A percentile compares a stretch with the other conserved stretches of the same genome.
Conservation (phyloP, 2,888 invertebrate genomes). For the Agrilus cyanescens region DNA sequence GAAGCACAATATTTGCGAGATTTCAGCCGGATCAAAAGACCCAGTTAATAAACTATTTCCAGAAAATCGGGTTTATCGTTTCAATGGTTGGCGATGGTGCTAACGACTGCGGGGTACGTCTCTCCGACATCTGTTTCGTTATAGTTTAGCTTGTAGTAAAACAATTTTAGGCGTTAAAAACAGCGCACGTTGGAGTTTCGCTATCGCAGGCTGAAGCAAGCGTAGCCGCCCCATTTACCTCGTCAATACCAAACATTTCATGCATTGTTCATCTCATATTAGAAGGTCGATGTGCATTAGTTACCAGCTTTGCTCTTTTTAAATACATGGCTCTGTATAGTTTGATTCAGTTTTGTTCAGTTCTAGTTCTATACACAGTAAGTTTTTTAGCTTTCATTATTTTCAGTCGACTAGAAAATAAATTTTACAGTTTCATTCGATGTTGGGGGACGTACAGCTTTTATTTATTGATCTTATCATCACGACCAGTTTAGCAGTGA, state of each 20-base stretch:
- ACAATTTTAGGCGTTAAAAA: constrained; percentile 54
- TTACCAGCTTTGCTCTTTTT: constrained; percentile 82
- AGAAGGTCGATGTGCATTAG: constrained; percentile 78
- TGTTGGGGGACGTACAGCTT: constrained; percentile 66
- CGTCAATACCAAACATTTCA: constrained; percentile 65
- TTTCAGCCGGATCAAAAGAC: constrained; percentile 76
- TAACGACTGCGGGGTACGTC: constrained; percentile 68
- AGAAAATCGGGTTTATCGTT: constrained; percentile 56
- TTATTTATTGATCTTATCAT: constrained; percentile 68
- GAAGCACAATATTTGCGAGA: constrained; percentile 70
- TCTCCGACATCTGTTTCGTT: constrained; percentile 6
- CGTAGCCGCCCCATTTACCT: constrained; percentile 85
- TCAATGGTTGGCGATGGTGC: constrained; percentile 61
- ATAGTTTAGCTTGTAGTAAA: not conserved
- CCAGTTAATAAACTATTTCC: constrained; percentile 57
- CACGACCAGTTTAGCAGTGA: constrained; percentile 61
- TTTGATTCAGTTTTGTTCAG: constrained; percentile 76
- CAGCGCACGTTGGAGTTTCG: constrained; percentile 80
- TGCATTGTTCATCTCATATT: constrained; percentile 70
- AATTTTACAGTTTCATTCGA: constrained; percentile 45
- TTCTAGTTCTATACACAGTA: constrained; percentile 64
- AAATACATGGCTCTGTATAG: constrained; percentile 88
- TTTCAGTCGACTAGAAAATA: not conserved
- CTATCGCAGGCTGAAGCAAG: constrained; percentile 80
- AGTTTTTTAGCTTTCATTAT: constrained; percentile 25